phyloP scores from a whole-genome alignment of 2,888 invertebrate genomes.

The Cosmia pyralina region DNA sequence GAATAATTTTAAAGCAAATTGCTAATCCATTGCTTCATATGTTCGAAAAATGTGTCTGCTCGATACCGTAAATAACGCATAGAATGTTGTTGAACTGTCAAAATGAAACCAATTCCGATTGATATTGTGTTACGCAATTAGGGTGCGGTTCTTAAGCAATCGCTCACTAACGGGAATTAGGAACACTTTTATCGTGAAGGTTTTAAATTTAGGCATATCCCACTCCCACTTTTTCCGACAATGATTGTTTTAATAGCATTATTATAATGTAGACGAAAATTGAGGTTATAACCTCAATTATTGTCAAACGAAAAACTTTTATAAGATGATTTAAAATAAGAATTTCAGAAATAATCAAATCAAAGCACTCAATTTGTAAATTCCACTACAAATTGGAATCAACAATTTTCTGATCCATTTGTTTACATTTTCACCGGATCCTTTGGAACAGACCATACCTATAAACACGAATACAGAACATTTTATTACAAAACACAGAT shows the following conservation, averaged over 20 bases:
- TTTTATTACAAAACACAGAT: conserved; percentile 26
- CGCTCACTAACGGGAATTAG: not conserved
- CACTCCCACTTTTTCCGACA: not conserved
- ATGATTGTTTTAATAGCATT: not conserved
- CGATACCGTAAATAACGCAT: too few species aligned
- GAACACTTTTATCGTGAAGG: not conserved
- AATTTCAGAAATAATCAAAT: not conserved
- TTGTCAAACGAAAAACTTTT: not conserved
- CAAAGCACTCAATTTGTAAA: not conserved
- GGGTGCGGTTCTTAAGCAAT: too few species aligned
- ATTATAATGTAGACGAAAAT: not conserved
- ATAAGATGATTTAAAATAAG: not conserved
- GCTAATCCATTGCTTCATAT: too few species aligned
- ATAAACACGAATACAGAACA: not conserved
- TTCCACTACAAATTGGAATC: not conserved
- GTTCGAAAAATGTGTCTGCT: too few species aligned
- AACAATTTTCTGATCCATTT: not conserved
- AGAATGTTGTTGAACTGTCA: too few species aligned
- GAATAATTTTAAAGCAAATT: too few species aligned
- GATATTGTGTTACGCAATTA: too few species aligned
- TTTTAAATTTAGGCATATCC: not conserved
- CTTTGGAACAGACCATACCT: not conserved
- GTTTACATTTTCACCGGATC: not conserved
- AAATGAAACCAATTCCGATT: too few species aligned
- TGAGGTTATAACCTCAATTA: not conserved